Evolutionary conservation across 2,113 vertebrate genomes (phyloP).

Genomic region (Esox niger): DNA sequence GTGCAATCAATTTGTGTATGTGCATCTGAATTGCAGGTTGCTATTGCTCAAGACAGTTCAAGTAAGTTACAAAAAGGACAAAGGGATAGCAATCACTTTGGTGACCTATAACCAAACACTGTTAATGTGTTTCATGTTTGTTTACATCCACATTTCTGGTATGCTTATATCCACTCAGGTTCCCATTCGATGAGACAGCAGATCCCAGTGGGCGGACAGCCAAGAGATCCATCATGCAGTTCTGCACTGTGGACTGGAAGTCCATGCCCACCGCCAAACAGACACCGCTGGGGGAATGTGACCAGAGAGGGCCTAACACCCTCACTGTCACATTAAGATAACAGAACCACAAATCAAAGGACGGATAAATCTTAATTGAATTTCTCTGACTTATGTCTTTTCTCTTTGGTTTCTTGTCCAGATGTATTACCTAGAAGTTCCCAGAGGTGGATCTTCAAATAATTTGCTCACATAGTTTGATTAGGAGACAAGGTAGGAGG

Average conservation of each 20-base stretch:
- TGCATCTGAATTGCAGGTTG: too few relatives aligned
- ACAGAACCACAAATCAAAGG: slow-evolving; percentile 20
- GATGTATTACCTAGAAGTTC: too few relatives aligned
- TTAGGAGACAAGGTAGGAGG: too few relatives aligned
- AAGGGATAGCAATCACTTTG: not conserved
- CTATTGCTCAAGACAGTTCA: not conserved
- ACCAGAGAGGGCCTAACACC: slow-evolving; percentile 36
- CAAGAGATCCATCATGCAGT: slow-evolving; percentile 64
- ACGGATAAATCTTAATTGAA: too few relatives aligned
- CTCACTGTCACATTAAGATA: slow-evolving; percentile 56
- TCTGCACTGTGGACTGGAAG: slow-evolving; percentile 71
- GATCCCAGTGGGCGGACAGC: slow-evolving; percentile 19
- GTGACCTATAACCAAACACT: not conserved
- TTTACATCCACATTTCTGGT: not conserved
- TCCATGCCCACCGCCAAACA: slow-evolving; percentile 60
- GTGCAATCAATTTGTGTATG: too few relatives aligned
- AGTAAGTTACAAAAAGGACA: not conserved
- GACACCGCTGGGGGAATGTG: slow-evolving; percentile 41
- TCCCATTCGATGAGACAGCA: slow-evolving; percentile 50
- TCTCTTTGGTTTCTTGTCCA: too few relatives aligned
- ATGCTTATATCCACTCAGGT: slow-evolving; percentile 42
- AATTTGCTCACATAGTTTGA: too few relatives aligned
- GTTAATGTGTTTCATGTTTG: not conserved
- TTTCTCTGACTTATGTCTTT: too few relatives aligned
- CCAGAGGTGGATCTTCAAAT: too few relatives aligned